A percentile compares a stretch with the other conserved stretches of the same genome.
phyloP scores from a whole-genome alignment of 2,113 vertebrate species.

The Atractosteus spatula region DNA sequence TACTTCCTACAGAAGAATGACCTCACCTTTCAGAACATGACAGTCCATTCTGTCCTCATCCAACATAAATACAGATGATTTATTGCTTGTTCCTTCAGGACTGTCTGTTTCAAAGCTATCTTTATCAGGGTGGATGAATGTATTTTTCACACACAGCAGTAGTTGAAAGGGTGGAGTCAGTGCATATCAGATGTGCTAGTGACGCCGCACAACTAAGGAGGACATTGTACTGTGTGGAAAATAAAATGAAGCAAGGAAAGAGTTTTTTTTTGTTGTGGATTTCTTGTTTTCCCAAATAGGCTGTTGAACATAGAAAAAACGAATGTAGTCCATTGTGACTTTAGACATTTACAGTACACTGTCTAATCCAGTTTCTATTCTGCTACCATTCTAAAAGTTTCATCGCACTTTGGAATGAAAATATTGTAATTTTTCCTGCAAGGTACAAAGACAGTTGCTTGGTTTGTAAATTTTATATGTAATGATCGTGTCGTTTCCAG shows the following conservation, averaged over 20 bases:
- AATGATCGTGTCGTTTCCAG: too few relatives aligned
- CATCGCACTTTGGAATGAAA: too few relatives aligned
- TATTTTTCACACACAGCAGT: not conserved
- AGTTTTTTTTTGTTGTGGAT: not conserved
- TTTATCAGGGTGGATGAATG: not conserved
- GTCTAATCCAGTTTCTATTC: too few relatives aligned
- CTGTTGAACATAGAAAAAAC: not conserved
- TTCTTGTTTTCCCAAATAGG: not conserved
- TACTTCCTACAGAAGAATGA: constrained; percentile 1
- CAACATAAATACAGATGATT: constrained; percentile 2
- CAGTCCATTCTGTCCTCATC: constrained; percentile 1
- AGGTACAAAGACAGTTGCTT: too few relatives aligned
- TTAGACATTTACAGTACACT: too few relatives aligned
- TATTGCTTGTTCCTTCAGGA: constrained; percentile 1
- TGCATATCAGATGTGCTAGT: not conserved
- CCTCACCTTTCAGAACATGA: not conserved
- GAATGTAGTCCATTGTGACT: not conserved
- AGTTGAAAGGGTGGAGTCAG: not conserved
- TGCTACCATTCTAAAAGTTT: too few relatives aligned
- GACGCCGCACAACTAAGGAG: not conserved
- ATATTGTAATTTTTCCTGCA: too few relatives aligned
- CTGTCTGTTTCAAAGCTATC: not conserved
- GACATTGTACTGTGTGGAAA: not conserved
- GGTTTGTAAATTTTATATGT: too few relatives aligned
- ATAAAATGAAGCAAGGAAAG: not conserved